Conservation (phyloP, 23 tunicate species). For the Phallusia fumigata region DNA sequence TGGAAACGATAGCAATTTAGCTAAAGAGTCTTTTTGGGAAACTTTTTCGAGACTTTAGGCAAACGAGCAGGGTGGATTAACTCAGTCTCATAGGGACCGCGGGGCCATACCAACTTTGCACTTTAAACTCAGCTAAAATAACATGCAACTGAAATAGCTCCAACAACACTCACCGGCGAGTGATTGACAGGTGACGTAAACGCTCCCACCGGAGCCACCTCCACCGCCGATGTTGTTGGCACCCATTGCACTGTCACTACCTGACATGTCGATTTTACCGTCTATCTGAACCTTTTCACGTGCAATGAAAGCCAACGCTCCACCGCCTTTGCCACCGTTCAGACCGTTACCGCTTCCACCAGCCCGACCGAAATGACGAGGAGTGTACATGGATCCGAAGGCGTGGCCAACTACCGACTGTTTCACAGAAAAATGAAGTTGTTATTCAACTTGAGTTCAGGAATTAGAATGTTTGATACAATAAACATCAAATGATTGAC, state of each 20-base stretch:
- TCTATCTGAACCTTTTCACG: constrained; percentile 16
- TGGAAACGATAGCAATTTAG: neutral
- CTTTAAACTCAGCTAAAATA: no score
- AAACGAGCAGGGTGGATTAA: no score
- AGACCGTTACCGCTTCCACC: constrained; percentile 18
- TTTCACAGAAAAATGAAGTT: no score
- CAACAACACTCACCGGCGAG: constrained; percentile 17
- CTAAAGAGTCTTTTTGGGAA: neutral
- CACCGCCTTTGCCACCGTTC: constrained; percentile 29
- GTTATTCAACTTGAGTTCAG: no score
- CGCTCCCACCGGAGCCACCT: constrained; percentile 35
- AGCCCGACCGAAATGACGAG: constrained; percentile 18
- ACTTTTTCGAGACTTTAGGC: no score
- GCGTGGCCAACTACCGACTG: constrained; percentile 25
- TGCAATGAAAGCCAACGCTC: constrained; percentile 16
- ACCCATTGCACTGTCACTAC: neutral
- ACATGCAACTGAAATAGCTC: no score
- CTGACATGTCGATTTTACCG: constrained; percentile 32
- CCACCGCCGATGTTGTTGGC: constrained; percentile 17
- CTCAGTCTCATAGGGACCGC: no score
- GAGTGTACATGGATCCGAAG: constrained; percentile 28
- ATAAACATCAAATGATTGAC: no score
- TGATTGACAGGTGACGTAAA: constrained; percentile 6
- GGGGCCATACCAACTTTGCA: no score
- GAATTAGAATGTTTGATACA: no score